phyloP scores from a whole-genome alignment of 2,113 vertebrate species.

The Hippolais icterina region DNA sequence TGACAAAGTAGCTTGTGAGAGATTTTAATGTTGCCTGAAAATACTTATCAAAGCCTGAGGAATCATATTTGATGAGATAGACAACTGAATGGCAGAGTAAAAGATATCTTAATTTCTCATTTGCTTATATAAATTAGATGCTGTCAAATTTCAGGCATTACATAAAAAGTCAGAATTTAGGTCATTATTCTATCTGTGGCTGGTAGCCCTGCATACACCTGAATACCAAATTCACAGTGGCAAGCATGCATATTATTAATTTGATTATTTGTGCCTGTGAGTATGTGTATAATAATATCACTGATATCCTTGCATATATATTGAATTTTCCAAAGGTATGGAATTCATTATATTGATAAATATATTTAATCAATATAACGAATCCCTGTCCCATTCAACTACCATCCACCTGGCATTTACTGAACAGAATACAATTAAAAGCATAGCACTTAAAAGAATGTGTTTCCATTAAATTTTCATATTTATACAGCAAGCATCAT shows the following conservation, averaged over 20 bases:
- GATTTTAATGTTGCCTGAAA: not conserved
- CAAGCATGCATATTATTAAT: not conserved
- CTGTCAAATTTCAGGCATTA: not conserved
- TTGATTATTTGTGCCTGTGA: not conserved
- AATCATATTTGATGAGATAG: not conserved
- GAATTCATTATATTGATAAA: not conserved
- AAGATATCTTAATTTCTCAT: not conserved
- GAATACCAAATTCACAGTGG: not conserved
- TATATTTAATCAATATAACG: not conserved
- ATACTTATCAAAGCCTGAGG: not conserved
- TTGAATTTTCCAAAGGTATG: not conserved
- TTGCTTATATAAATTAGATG: not conserved
- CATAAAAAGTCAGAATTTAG: not conserved
- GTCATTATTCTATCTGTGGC: not conserved
- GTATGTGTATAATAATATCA: not conserved
- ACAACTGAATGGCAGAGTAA: not conserved
- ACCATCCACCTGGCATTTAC: not conserved
- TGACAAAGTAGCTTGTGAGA: not conserved
- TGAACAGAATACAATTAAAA: not conserved
- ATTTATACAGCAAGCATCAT: not conserved
- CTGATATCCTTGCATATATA: not conserved
- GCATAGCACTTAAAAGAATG: not conserved
- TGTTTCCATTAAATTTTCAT: not conserved
- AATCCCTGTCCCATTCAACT: not conserved
- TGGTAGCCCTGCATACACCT: not conserved